A percentile compares a stretch with the other conserved stretches of the same genome.
Conservation (phyloP, 2,888 invertebrate genomes). For the Campaea margaritaria region DNA sequence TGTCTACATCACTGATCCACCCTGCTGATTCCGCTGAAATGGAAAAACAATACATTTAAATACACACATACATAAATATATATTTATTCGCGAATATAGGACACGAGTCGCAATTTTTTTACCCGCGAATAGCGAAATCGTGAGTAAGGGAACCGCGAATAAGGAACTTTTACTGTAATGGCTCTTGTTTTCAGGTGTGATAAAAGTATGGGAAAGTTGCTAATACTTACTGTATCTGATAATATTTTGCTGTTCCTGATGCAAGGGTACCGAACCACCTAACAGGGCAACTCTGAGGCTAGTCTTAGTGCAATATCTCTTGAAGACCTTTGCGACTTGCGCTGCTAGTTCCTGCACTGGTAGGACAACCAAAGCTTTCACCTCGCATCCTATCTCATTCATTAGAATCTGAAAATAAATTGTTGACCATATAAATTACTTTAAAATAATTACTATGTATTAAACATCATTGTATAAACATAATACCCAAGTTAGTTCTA, state of each 20-base stretch:
- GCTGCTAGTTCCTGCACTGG: slow-evolving; percentile 96
- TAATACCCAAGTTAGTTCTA: too few relatives aligned
- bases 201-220: not conserved
- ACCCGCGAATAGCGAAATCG: too few relatives aligned
- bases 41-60: not conserved
- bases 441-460: not conserved
- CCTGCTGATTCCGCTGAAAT: slow-evolving; percentile 85
- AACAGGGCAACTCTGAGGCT: slow-evolving; percentile 89
- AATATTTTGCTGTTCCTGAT: slow-evolving; percentile 88
- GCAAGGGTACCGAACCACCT: slow-evolving; percentile 88
- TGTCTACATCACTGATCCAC: slow-evolving; percentile 89
- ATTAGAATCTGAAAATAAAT: slow-evolving; percentile 82
- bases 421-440: not conserved
- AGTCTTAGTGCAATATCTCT: slow-evolving; percentile 88
- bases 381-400: slow-evolving; percentile 86
- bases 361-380: slow-evolving; percentile 94
- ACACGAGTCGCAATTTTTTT: too few relatives aligned
- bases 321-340: slow-evolving; percentile 95
- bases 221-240: slow-evolving; percentile 76
- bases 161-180: too few relatives aligned
- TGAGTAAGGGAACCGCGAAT: too few relatives aligned
- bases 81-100: too few relatives aligned
- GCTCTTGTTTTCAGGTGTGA: too few relatives aligned
- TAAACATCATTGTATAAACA: too few relatives aligned
- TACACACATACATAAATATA: not conserved